Base-by-base conservation (phyloP, 2,113 vertebrate genomes). In the Cygnus buccinator region DNA sequence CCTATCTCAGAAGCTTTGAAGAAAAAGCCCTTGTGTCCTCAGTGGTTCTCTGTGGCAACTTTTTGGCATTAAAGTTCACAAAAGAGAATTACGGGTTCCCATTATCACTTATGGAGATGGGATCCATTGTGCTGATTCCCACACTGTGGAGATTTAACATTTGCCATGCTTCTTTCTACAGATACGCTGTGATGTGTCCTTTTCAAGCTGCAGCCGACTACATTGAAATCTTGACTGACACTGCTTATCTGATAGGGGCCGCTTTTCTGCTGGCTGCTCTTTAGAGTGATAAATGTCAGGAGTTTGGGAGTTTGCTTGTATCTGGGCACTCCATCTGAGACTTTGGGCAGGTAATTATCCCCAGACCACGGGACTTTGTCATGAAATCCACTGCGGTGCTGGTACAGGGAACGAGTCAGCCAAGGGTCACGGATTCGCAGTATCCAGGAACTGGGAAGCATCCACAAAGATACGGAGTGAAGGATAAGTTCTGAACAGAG, bases 251-350 rank as follows among this genome's bases (percentile, higher is more conserved):
- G 97, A 96, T 97, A 50, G 57, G 76, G 83, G 63, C 79, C 4
- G 74, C 67, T 96, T 97, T 95, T 95, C 93, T 5, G 1, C 78
- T 89, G 72, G 39, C 94, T 96, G 95, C 92, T 96, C 88, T 96
- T 96, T 82, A 93, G 96, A 97, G 81, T 95, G 96, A 97, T 97
- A 97, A 97, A 97, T 97, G 97, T 94, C 96, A 97, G 95, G 95
- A 95, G 90, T 97, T 95, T 96, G 93, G 86, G 93, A 96, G 73
- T 85, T 95, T 90, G 89, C 79, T 86, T 97, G 94, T 97, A 97
- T 97, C 97, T 82, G 35, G 74, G 90, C 5, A 9, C 78, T 96
- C 78, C 86, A 96, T 97, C 97, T 65, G 84, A 97, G 94, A 79
- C 93, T 97, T 88, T 48, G 80, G 88, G 94, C 95, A 97, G 96